Base-by-base conservation (phyloP, 2,797 vertebrate species). In the Pristis pectinata region DNA sequence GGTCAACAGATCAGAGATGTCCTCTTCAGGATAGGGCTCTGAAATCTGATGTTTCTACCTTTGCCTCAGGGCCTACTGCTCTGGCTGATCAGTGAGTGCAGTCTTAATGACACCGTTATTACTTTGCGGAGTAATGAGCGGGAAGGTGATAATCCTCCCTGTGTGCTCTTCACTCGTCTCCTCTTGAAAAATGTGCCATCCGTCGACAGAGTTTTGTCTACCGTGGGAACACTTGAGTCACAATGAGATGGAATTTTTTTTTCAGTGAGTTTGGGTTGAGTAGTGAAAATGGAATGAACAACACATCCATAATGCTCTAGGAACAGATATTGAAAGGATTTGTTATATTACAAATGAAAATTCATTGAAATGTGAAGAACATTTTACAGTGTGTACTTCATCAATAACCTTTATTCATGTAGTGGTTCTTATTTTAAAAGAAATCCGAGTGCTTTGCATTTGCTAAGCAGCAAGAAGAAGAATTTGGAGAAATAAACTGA, bases 291-390 rank as follows among this genome's bases (percentile, higher is more conserved):
- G 59, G 64, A 91, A 37, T 37, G n/a, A 61, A 64, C n/a, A 37
- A 41, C 8, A 19, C 15, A 64, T 37, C 19, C 56, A 24, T 37
- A 41, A n/a, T 8, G 37, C n/a, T 41, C n/a, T 7, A 41, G 61
- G n/a, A 87, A 24, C n/a, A 91, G 41, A 91, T 67, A 91, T 67
- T 89, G 19, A 91, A 91, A 67, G 15, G n/a, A 91, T 91, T 91
- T 94, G 37, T 53, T 49, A 30, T 17, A 64, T 74, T 94, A 74
- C 49, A 53, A 76, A 53, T 34, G 49, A 74, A 49, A 72, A 94
- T 94, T 74, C 70, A 94, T 74, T 74, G 56, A 72, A 94, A 49
- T 93, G 4, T 7, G 24, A 53, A 27, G 41, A 72, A 72, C 44
- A 53, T 53, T 76, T 74, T 76, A 30, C 24, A 93, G 4, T 30